These are phyloP conservation scores for Lordiphosa collinella DNA, from an alignment of 1,140 invertebrate genomes.

Conservation along the genomic window DNA sequence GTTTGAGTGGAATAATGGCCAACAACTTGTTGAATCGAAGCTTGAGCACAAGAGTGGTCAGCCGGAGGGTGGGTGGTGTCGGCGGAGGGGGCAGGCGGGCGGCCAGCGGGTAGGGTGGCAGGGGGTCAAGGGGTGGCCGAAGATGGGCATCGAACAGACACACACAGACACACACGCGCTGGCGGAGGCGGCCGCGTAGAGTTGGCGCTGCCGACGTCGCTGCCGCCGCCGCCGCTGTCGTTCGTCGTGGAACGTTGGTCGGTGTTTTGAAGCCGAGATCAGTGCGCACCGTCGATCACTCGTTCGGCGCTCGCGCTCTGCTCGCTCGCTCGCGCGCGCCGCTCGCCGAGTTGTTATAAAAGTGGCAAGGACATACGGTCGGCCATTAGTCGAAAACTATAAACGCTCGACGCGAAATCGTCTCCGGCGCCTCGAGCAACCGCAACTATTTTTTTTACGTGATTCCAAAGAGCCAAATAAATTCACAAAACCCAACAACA, in stretches of 20 bases:
- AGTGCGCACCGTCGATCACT: slow-evolving; percentile 49
- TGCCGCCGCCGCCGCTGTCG: background rate
- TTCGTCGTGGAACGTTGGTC: background rate
- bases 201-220: slow-evolving; percentile 2
- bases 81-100: no score
- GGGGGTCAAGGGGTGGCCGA: no score
- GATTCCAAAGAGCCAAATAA: slow-evolving; percentile 19
- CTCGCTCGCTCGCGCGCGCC: slow-evolving; percentile 45
- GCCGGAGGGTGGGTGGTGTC: no score
- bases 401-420: slow-evolving; percentile 79
- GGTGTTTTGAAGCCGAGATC: slow-evolving; percentile 6
- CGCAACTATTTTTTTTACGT: slow-evolving; percentile 27
- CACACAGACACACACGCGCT: no score
- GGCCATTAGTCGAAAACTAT: slow-evolving; percentile 79
- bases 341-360: slow-evolving; percentile 75
- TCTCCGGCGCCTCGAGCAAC: slow-evolving; percentile 39
- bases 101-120: no score
- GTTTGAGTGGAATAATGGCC: slow-evolving; percentile 28
- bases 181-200: slow-evolving; percentile 1
- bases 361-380: slow-evolving; percentile 79
- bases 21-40: slow-evolving; percentile 1
- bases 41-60: background rate
- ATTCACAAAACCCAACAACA: no score
- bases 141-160: no score
- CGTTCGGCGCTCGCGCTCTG: slow-evolving; percentile 58